phyloP scores from a whole-genome alignment of 2,888 invertebrate species.

The Nymphalis c-album region DNA sequence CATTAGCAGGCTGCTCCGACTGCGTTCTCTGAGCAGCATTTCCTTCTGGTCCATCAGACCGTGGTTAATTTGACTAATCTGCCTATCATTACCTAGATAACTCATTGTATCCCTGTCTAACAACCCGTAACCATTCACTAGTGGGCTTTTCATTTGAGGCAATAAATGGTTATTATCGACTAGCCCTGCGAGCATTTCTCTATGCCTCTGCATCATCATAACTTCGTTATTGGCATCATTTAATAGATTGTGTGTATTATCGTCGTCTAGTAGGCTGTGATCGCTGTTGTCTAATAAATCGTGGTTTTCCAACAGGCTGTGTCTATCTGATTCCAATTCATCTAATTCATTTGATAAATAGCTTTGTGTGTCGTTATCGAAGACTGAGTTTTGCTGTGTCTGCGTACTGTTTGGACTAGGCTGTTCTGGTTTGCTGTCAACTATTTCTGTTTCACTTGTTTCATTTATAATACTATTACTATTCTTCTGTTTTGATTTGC shows the following conservation, averaged over 20 bases:
- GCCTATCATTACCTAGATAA: conserved; percentile 69
- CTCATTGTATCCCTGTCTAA: conserved; percentile 65
- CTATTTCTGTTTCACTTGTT: conserved; percentile 56
- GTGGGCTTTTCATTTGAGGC: conserved; percentile 62
- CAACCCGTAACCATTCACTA: conserved; percentile 69
- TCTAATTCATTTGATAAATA: conserved; percentile 71
- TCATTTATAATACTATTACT: conserved; percentile 68
- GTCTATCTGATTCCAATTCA: conserved; percentile 76
- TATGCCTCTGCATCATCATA: conserved; percentile 69
- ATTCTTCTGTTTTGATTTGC: conserved; percentile 71
- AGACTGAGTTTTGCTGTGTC: conserved; percentile 52
- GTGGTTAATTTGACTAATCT: conserved; percentile 70
- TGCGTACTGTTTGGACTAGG: conserved; percentile 41
- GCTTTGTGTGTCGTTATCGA: conserved; percentile 64
- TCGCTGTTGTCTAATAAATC: conserved; percentile 73
- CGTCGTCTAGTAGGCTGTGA: conserved; percentile 71
- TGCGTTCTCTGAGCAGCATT: conserved; percentile 61
- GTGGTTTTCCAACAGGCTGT: conserved; percentile 74
- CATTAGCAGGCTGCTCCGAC: conserved; percentile 66
- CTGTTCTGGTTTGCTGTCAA: conserved; percentile 43
- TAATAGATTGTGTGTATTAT: conserved; percentile 67
- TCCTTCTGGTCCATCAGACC: conserved; percentile 68
- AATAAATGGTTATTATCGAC: conserved; percentile 66
- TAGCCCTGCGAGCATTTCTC: conserved; percentile 68
- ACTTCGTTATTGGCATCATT: conserved; percentile 66